Evolutionary conservation across 2,797 vertebrate species (phyloP).

Genomic region (Sebastes kiyomatsui): DNA sequence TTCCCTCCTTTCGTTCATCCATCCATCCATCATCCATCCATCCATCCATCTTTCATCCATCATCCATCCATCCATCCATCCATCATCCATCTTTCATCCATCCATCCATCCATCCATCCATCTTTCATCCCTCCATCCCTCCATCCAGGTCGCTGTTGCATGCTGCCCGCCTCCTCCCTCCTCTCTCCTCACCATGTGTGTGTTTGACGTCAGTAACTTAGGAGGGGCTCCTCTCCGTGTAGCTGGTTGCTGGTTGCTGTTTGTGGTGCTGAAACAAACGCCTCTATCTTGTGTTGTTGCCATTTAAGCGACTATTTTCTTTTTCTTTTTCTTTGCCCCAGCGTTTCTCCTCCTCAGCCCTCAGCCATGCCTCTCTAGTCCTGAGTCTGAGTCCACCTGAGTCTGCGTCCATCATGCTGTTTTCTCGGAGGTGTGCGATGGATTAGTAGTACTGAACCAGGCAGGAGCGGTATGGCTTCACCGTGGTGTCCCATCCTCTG

Average conservation of each 20-base stretch:
- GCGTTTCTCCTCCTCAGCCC: background rate
- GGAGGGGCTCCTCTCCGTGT: conserved; percentile 77
- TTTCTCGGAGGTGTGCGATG: conserved; percentile 72
- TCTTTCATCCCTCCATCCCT: too few species aligned
- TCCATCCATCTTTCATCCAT: too few species aligned
- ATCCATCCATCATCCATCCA: too few species aligned
- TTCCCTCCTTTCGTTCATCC: background rate
- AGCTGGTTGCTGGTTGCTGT: conserved; percentile 78
- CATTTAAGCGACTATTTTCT: background rate
- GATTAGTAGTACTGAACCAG: conserved; percentile 53
- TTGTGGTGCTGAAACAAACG: conserved; percentile 81
- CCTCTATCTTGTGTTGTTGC: conserved; percentile 43
- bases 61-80: too few species aligned
- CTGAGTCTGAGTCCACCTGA: background rate
- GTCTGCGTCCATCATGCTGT: conserved; percentile 52
- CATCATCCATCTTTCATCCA: too few species aligned
- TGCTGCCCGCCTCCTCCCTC: conserved; percentile 44
- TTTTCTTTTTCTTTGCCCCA: background rate
- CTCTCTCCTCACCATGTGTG: conserved; percentile 57
- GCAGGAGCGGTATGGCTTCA: conserved; percentile 77
- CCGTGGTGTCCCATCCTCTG: conserved; percentile 69
- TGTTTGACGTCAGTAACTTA: conserved; percentile 79
- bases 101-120: too few species aligned
- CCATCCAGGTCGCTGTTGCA: conserved; percentile 39
- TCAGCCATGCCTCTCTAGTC: conserved; percentile 24